A percentile compares a stretch with the other conserved stretches of the same genome.
These are phyloP conservation scores for Procambarus virginalis DNA, from an alignment of 1,140 invertebrate species.

Conservation along the genomic window DNA sequence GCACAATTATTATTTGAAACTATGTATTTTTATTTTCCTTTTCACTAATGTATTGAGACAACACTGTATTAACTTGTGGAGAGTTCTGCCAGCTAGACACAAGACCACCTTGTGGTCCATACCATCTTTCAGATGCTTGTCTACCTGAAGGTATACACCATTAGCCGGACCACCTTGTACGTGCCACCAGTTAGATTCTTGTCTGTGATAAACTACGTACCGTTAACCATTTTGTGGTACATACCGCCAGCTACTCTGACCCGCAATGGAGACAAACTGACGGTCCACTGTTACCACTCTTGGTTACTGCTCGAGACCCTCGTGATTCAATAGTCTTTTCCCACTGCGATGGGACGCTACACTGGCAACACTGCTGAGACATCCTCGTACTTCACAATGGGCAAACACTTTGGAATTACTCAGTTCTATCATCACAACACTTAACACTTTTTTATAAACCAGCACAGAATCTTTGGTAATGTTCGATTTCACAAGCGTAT, in stretches of 20 bases:
- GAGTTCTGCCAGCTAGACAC: too few relatives aligned
- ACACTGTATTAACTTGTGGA: too few relatives aligned
- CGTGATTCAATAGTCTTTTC: not conserved
- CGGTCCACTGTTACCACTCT: not conserved
- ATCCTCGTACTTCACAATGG: not conserved
- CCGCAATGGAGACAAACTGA: not conserved
- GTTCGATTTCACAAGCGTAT: not conserved
- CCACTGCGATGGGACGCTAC: not conserved
- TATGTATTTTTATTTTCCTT: not conserved
- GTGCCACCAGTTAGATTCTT: too few relatives aligned
- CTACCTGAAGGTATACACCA: too few relatives aligned
- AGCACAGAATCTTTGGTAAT: slow-evolving; percentile 30
- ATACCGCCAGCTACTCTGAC: too few relatives aligned
- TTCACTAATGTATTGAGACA: not conserved
- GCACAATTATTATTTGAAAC: not conserved
- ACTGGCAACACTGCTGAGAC: not conserved
- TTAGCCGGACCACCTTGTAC: not conserved
- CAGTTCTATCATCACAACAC: slow-evolving; percentile 27
- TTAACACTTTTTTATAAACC: slow-evolving; percentile 9
- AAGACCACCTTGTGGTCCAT: too few relatives aligned
- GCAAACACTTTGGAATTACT: not conserved
- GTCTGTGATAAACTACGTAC: too few relatives aligned
- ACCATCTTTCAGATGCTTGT: too few relatives aligned
- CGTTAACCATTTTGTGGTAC: too few relatives aligned
- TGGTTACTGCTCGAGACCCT: too few relatives aligned